Base-by-base conservation (phyloP, 2,797 vertebrate species). In the Amphiprion clarkii region DNA sequence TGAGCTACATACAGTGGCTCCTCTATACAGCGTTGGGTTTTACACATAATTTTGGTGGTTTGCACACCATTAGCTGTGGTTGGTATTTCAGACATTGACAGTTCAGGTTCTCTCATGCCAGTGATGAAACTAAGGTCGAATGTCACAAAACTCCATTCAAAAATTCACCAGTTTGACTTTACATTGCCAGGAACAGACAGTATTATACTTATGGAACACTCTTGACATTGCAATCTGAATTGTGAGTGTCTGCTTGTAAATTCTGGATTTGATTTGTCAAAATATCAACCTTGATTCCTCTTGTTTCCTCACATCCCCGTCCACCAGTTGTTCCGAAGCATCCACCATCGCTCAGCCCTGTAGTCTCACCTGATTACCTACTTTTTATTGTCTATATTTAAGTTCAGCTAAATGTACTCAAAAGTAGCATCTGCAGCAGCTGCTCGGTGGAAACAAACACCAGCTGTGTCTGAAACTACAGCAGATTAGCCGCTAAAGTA, bases 361-460 rank as follows among this genome's bases (percentile, higher is more conserved):
- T 5, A 0, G 6, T 44, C 14, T 29, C 29, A 54, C 19, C n/a
- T 40, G 14, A 10, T 62, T 25, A 55, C 44, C 71, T 33, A 33
- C 33, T 46, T 6, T 17, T 27, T 58, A 48, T 53, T 39, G 13
- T 56, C 14, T 36, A 53, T 16, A 2, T 19, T 48, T 61, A 25
- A 42, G 14, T 77, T 55, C 27, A 62, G 54, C 54, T 27, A 9
- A 13, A 10, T 46, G 27, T 1, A 36, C 36, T 70, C 12, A 14
- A 61, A 64, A 67, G 36, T 19, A 62, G 27, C 65, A 71, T 78
- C 65, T 78, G 65, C 1, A 56, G 65, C 74, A 66, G 59, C 72
- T 56, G 58, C 27, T 11, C 36, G 36, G 4, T 52, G 75, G 68
- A 81, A 81, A 78, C 74, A 75, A 80, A 71, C 68, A 82, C 56